Evolutionary conservation across 1,140 invertebrate genomes (phyloP), one percentile per base, ranked within the genome.

Genomic region (Ceratina japonica): DNA sequence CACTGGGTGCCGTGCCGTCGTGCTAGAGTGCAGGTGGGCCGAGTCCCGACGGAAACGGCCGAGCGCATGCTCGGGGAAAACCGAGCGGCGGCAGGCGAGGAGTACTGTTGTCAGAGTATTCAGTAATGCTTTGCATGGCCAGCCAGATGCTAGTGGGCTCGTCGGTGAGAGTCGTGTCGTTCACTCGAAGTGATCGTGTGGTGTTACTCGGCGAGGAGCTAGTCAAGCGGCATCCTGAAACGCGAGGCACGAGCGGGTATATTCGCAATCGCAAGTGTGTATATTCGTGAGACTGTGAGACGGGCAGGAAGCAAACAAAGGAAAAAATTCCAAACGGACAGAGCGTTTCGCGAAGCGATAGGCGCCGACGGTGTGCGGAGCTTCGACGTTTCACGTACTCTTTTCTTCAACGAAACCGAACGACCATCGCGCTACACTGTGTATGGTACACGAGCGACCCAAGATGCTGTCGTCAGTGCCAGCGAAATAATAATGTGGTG

Each of bases 401-500:
- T 76, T 78, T 44, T 72, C 56, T 71, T 86, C 71, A 73, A 58
- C 72, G 65, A 72, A 75, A 86, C 75, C 75, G 83, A 51, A 74
- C 51, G 82, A 80, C 64, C 82, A 80, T 86, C 74, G 73, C 65
- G 83, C 62, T 64, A 70, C 64, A 81, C 79, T 79, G 82, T 90
- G 89, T 86, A 91, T 91, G 91, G 84, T 88, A 86, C 82, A 87
- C 85, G 85, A 89, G 88, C 88, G 87, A 79, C 87, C 86, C 91
- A 91, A 92, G 89, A 93, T 92, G 92, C 90, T 92, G 91, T 92
- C 91, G 86, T 89, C 90, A 84, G 85, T 88, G 91, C 89, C 89
- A 92, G 91, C 90, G 87, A 92, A 91, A 91, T 91, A 92, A 92
- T 90, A 90, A 93, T 93, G 92, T 92, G 91, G 92, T 92, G 90